Percentiles rank a stretch among this genome's conserved stretches.
Conservation (phyloP, 2,888 invertebrate species). For the Eutolmus rufibarbis region DNA sequence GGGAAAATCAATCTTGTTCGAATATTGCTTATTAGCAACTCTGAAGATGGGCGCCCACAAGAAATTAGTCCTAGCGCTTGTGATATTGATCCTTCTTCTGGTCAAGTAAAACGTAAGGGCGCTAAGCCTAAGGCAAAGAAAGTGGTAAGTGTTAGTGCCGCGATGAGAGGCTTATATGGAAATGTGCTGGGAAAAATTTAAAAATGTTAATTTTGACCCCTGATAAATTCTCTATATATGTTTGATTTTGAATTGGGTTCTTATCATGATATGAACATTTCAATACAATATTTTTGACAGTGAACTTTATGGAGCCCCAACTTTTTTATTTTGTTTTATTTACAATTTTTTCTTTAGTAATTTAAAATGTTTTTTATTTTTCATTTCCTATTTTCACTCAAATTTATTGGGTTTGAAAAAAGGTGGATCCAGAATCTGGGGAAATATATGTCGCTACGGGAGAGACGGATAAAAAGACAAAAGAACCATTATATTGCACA, state of each 20-base stretch:
- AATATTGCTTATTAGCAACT: neutral
- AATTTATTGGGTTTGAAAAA: constrained; percentile 57
- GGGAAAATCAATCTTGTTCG: constrained; percentile 69
- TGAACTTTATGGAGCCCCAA: neutral
- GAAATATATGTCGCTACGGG: neutral
- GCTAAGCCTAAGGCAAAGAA: neutral
- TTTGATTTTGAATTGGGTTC: neutral
- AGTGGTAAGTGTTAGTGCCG: neutral
- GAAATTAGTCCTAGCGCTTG: constrained; percentile 76
- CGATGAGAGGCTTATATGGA: neutral
- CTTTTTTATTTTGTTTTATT: neutral
- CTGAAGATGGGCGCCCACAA: neutral
- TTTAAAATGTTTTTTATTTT: neutral
- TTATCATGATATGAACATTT: neutral
- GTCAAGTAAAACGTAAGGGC: constrained; percentile 65
- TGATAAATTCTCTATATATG: neutral
- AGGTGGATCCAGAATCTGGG: constrained; percentile 70
- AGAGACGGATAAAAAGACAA: neutral
- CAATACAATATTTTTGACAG: neutral
- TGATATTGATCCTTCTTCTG: constrained; percentile 74
- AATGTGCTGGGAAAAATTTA: neutral
- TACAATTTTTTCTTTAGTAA: neutral
- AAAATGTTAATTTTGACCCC: neutral
- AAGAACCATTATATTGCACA: neutral
- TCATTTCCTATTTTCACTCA: neutral